These are phyloP conservation scores for Istiophorus platypterus DNA, from an alignment of 2,113 vertebrate species.

Conservation along the genomic window DNA sequence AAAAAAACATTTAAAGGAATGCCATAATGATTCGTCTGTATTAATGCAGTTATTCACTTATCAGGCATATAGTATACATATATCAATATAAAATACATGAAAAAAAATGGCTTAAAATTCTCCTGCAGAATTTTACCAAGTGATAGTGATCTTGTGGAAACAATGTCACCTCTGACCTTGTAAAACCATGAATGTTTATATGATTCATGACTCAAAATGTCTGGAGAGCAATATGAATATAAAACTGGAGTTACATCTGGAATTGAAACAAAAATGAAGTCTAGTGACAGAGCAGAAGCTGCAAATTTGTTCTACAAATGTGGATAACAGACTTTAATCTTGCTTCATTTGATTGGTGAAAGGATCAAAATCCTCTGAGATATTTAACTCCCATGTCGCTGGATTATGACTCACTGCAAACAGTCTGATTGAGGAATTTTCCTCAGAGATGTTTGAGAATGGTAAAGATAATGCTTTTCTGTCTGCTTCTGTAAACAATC, in stretches of 20 bases:
- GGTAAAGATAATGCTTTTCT: neutral
- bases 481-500: neutral
- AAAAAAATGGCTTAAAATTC: neutral
- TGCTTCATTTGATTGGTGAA: neutral
- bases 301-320: neutral
- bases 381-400: neutral
- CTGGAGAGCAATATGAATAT: neutral
- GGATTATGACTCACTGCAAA: neutral
- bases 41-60: neutral
- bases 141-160: neutral
- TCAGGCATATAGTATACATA: neutral
- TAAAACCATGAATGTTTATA: neutral
- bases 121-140: neutral
- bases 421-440: neutral
- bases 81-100: neutral
- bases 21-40: neutral
- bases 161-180: neutral
- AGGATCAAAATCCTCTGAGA: neutral
- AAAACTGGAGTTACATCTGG: neutral
- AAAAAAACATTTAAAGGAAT: neutral
- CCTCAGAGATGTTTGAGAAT: neutral
- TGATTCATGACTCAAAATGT: neutral
- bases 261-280: neutral
- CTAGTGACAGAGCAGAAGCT: neutral
- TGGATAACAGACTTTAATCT: neutral